Conservation (phyloP, 2,797 vertebrate species). For the Gobio occitaniae region DNA sequence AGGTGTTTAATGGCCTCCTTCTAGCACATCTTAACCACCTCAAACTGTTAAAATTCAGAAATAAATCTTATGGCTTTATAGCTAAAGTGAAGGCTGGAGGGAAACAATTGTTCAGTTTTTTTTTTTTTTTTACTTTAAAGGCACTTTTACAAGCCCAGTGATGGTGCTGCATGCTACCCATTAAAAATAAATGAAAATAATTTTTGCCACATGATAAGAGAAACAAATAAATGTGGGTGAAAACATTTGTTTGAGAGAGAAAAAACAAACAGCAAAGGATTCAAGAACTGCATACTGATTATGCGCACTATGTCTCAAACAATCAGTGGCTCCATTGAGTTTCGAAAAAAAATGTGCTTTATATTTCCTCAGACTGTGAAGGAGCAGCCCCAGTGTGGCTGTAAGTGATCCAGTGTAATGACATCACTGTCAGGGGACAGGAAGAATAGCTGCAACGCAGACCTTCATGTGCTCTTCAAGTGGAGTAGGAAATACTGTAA, state of each 20-base stretch:
- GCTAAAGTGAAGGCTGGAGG: conserved; percentile 38
- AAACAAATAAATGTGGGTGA: conserved; percentile 41
- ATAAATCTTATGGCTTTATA: conserved; percentile 47
- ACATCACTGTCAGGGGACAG: conserved; percentile 63
- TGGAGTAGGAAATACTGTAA: not conserved
- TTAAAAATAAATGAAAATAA: conserved; percentile 39
- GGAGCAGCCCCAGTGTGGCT: conserved; percentile 67
- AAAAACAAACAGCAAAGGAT: conserved; percentile 30
- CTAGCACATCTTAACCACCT: conserved; percentile 49
- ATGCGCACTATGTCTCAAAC: conserved; percentile 39
- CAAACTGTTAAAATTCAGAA: conserved; percentile 50
- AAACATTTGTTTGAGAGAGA: conserved; percentile 35
- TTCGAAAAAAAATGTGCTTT: conserved; percentile 52
- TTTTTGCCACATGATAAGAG: conserved; percentile 36
- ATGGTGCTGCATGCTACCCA: not conserved
- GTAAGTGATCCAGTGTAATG: conserved; percentile 65
- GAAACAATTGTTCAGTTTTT: conserved; percentile 34
- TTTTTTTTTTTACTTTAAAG: conserved; percentile 6
- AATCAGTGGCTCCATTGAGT: conserved; percentile 42
- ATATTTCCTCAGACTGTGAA: conserved; percentile 52
- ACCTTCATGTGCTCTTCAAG: conserved; percentile 3
- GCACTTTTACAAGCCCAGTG: not conserved
- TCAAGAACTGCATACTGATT: conserved; percentile 51
- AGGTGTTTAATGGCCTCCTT: conserved; percentile 64
- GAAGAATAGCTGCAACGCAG: conserved; percentile 51